These are phyloP conservation scores for Pangasianodon hypophthalmus DNA, from an alignment of 2,113 vertebrate genomes.

Conservation along the genomic window DNA sequence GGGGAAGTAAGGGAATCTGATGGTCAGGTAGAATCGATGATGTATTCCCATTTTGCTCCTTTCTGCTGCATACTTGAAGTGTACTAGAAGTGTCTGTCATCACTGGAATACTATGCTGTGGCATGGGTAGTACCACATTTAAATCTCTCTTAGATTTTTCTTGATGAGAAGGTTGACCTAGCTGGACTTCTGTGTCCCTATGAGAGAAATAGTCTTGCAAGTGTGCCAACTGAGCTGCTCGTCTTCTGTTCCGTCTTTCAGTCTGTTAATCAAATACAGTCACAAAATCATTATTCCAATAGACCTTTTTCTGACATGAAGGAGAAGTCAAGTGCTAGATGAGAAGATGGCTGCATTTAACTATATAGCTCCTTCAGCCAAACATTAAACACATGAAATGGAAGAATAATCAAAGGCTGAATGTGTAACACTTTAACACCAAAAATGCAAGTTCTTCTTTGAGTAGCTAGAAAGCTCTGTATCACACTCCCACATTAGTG, in stretches of 20 bases:
- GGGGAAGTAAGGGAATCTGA: conserved; percentile 67
- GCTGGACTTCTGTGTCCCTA: conserved; percentile 29
- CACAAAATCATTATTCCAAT: background rate
- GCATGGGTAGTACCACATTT: background rate
- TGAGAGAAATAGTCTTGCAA: conserved; percentile 60
- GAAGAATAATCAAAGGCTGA: background rate
- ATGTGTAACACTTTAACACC: background rate
- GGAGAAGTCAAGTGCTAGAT: background rate
- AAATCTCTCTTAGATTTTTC: conserved; percentile 7
- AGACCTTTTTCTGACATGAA: no score
- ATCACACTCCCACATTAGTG: background rate
- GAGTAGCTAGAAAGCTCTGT: background rate
- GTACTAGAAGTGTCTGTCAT: conserved; percentile 36
- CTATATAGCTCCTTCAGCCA: background rate
- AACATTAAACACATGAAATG: background rate
- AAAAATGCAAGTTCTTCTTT: background rate
- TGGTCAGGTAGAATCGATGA: conserved; percentile 63
- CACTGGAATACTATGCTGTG: background rate
- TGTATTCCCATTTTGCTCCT: conserved; percentile 46
- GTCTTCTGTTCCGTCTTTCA: conserved; percentile 61
- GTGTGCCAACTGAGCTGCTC: conserved; percentile 55
- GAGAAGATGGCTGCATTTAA: background rate
- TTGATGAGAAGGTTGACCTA: conserved; percentile 37
- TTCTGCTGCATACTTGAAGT: conserved; percentile 17
- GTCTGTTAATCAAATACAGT: conserved; percentile 64